These are phyloP conservation scores for Saturnia japonica DNA, from an alignment of 2,888 invertebrate genomes.

Conservation along the genomic window DNA sequence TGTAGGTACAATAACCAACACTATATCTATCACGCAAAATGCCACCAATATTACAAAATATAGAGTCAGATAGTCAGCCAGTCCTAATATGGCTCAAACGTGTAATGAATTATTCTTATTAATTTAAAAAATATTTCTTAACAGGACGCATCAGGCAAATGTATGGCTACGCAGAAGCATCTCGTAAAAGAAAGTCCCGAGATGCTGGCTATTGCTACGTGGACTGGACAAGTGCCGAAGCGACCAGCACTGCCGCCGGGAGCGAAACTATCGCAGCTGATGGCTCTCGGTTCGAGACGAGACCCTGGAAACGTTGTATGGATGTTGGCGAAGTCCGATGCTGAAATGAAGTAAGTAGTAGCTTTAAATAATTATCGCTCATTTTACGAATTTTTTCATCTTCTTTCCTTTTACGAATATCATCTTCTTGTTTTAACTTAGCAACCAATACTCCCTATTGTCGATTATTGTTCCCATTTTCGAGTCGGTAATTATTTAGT, in stretches of 20 bases:
- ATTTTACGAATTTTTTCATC: neutral
- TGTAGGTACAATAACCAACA: too few species aligned
- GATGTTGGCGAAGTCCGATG: conserved; percentile 90
- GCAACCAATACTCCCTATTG: too few species aligned
- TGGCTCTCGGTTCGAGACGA: conserved; percentile 87
- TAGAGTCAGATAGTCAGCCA: too few species aligned
- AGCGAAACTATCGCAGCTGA: conserved; percentile 86
- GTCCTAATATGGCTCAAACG: too few species aligned
- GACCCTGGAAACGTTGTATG: conserved; percentile 88
- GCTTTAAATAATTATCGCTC: neutral
- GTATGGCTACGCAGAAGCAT: conserved; percentile 76
- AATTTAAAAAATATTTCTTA: conserved; percentile 9
- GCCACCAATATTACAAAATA: too few species aligned
- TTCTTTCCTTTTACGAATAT: too few species aligned
- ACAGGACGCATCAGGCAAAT: conserved; percentile 77
- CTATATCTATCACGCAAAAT: too few species aligned
- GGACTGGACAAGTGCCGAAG: conserved; percentile 89
- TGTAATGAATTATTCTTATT: too few species aligned
- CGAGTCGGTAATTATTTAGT: too few species aligned
- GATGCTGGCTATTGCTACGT: conserved; percentile 90
- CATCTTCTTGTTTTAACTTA: too few species aligned
- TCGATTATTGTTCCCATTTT: too few species aligned
- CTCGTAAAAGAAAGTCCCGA: conserved; percentile 91
- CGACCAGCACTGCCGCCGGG: conserved; percentile 87
- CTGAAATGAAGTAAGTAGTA: conserved; percentile 87